Evolutionary conservation across 2,888 invertebrate species (phyloP), one percentile per base, ranked within the genome.

Genomic region (Stenichneumon culpator): DNA sequence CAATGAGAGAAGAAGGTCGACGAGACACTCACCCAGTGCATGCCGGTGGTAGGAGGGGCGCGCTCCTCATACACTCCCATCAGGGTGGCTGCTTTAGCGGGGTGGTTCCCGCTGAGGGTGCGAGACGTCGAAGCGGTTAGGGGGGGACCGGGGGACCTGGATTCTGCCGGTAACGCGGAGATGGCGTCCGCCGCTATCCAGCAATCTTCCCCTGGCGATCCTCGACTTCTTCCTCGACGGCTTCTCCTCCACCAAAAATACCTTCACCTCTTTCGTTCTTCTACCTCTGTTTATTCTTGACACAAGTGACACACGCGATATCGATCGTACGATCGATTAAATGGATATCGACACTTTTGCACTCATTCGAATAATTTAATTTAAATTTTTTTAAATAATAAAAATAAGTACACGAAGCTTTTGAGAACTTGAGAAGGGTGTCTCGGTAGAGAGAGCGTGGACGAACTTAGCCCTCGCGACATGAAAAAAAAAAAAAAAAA

Each of bases 11-110:
- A 75, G 63, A 87, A 65, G 84, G 57, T 25, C 54, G 77, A 81
- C 82, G 52, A 77, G 89, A 92, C 88, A 94, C 97, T 96, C 95
- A 97, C 97, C 97, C 97, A 97, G 96, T 97, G 97, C 97, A 97
- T 96, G 96, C 96, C 97, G 97, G 97, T 97, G 96, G 96, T 96
- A 95, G 96, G 95, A 94, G 95, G 95, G 94, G 95, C 95, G 95
- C 96, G 95, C 95, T 97, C 97, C 96, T 97, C 97, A 96, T 97
- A 97, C 95, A 97, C 97, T 97, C 97, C 97, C 97, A 97, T 97
- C 97, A 97, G 97, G 93, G 93, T 94, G 93, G 94, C 93, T 93
- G 93, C 93, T 93, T 90, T 93, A 90, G 92, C 93, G 93, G 93
- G 93, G 92, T 93, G 90, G 89, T 92, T 93, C 93, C 93, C 93